These are phyloP conservation scores for Amphilophus citrinellus DNA, from an alignment of 2,113 vertebrate genomes.

Conservation along the genomic window DNA sequence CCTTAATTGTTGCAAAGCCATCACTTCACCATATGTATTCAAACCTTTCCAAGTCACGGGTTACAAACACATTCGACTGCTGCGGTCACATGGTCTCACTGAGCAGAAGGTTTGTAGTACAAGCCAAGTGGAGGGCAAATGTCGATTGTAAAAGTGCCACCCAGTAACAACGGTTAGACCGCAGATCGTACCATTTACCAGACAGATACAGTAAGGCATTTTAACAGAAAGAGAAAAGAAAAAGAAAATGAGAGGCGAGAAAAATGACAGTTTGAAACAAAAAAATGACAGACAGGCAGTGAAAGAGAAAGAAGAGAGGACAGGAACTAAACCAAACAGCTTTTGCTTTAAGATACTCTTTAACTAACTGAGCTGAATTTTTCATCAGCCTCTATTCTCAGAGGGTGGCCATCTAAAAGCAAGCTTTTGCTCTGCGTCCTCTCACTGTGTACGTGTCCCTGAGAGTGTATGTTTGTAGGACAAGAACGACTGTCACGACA, in stretches of 20 bases:
- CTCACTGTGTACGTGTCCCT: background rate
- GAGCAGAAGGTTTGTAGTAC: slow-evolving; percentile 57
- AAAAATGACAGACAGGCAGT: background rate
- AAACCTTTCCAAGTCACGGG: slow-evolving; percentile 56
- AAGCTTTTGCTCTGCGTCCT: background rate
- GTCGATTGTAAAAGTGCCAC: slow-evolving; percentile 18
- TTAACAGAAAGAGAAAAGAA: background rate
- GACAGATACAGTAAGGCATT: background rate
- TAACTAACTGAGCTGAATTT: slow-evolving; percentile 55
- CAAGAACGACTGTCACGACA: background rate
- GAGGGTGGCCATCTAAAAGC: slow-evolving; percentile 43
- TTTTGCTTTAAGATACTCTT: slow-evolving; percentile 32
- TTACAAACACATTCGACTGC: slow-evolving; percentile 38
- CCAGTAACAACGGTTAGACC: slow-evolving; percentile 26
- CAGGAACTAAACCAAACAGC: slow-evolving; percentile 23
- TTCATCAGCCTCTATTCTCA: slow-evolving; percentile 56
- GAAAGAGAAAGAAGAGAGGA: background rate
- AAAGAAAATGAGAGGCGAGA: background rate
- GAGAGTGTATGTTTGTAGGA: background rate
- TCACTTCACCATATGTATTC: slow-evolving; percentile 28
- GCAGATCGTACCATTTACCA: slow-evolving; percentile 3
- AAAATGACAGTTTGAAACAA: background rate
- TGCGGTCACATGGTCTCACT: slow-evolving; percentile 49
- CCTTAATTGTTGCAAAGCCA: slow-evolving; percentile 21
- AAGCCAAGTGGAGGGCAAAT: slow-evolving; percentile 62